These are phyloP conservation scores for Drosophila birchii DNA, from an alignment of 2,888 invertebrate species.

Conservation along the genomic window DNA sequence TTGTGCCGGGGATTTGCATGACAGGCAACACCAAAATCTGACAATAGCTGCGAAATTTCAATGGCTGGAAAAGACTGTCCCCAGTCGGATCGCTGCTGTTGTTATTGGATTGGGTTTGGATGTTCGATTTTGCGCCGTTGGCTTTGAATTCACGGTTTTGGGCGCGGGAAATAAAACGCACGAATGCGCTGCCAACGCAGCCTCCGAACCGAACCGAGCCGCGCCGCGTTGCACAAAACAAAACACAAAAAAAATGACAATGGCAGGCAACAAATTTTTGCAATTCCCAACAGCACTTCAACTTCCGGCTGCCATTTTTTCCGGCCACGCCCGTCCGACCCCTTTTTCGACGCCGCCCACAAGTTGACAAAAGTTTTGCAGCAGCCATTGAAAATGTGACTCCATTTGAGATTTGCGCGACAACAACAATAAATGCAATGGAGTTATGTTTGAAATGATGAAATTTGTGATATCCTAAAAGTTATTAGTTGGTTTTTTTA, in stretches of 20 bases:
- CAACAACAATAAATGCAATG: constrained; percentile 27
- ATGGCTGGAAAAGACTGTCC: constrained; percentile 60
- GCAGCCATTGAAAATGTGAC: constrained; percentile 75
- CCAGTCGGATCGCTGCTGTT: constrained; percentile 16
- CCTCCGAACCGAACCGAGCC: constrained; percentile 3
- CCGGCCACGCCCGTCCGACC: constrained; percentile 3
- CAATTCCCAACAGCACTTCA: constrained; percentile 80
- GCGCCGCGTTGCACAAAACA: constrained; percentile 51
- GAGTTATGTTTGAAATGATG: not conserved
- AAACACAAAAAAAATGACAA: constrained; percentile 76
- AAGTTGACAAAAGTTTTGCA: constrained; percentile 59
- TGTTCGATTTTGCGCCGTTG: constrained; percentile 75
- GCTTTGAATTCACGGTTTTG: constrained; percentile 77
- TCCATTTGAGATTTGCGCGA: constrained; percentile 73
- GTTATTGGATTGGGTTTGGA: constrained; percentile 25
- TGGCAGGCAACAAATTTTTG: constrained; percentile 79
- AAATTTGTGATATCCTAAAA: constrained; percentile 20
- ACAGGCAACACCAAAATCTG: constrained; percentile 62
- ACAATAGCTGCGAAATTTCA: constrained; percentile 71
- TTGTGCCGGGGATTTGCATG: constrained; percentile 55
- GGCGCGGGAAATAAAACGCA: constrained; percentile 76
- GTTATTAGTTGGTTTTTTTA: not conserved
- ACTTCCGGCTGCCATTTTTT: constrained; percentile 69
- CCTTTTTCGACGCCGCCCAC: constrained; percentile 11
- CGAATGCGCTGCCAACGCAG: constrained; percentile 60